phyloP scores from a whole-genome alignment of 1,140 invertebrate genomes.

The Heterodera carotae region DNA sequence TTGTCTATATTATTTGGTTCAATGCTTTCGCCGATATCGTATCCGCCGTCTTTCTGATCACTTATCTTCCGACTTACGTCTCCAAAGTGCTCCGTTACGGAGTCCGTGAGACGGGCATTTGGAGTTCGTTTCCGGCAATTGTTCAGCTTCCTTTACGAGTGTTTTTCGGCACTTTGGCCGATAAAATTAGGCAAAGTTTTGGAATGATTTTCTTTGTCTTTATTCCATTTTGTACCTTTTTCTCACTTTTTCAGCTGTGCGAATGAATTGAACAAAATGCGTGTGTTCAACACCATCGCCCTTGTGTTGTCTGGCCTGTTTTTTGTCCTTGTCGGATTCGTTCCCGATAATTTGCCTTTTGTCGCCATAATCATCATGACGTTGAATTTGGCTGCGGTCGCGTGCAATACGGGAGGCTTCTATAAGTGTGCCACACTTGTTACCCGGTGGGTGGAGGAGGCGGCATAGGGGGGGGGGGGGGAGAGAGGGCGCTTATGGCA shows the following conservation, averaged over 20 bases:
- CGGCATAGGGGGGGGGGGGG: too few species aligned
- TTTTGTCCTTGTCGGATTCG: conserved; percentile 50
- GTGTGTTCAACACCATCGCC: conserved; percentile 56
- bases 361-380: conserved; percentile 40
- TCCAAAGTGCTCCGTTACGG: conserved; percentile 39
- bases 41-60: conserved; percentile 44
- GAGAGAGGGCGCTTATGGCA: too few species aligned
- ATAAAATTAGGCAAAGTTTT: conserved; percentile 29
- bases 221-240: not conserved
- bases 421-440: conserved; percentile 57
- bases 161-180: conserved; percentile 31
- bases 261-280: conserved; percentile 47
- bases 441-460: conserved; percentile 41
- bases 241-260: conserved; percentile 43
- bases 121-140: conserved; percentile 38
- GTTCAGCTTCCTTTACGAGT: conserved; percentile 28
- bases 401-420: conserved; percentile 53
- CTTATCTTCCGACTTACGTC: conserved; percentile 45
- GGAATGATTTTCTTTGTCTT: not conserved
- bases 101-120: conserved; percentile 32
- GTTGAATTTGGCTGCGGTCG: conserved; percentile 51
- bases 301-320: conserved; percentile 47
- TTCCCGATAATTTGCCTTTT: conserved; percentile 41
- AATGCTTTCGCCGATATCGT: conserved; percentile 49
- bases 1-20: conserved; percentile 41